Evolutionary conservation across 2,113 vertebrate species (phyloP).

Genomic region (Hippocampus zosterae): DNA sequence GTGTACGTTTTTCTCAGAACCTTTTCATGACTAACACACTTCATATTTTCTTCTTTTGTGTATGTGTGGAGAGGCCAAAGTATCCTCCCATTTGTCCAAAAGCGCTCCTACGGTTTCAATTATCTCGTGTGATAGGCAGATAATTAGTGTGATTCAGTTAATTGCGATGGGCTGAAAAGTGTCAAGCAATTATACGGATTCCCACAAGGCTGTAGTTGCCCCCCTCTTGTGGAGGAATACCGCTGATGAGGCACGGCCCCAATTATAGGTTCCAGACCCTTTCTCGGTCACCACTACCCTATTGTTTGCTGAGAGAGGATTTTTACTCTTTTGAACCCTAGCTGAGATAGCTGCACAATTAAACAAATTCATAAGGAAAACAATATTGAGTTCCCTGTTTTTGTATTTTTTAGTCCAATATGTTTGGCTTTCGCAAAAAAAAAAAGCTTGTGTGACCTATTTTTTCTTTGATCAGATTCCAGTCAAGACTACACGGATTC

Average conservation of each 20-base stretch:
- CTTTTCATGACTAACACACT: neutral
- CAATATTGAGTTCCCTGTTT: neutral
- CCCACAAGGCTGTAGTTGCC: conserved; percentile 60
- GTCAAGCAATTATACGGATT: conserved; percentile 64
- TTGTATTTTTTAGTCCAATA: neutral
- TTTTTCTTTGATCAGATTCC: conserved; percentile 75
- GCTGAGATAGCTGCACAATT: conserved; percentile 20
- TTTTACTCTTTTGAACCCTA: conserved; percentile 2
- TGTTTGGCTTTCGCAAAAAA: neutral
- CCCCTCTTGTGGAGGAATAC: conserved; percentile 53
- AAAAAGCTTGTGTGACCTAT: neutral
- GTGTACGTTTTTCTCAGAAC: neutral
- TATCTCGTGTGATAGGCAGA: conserved; percentile 63
- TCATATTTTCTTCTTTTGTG: conserved; percentile 7
- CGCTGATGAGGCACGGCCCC: conserved; percentile 53
- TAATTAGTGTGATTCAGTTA: conserved; percentile 69
- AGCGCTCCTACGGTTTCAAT: conserved; percentile 47
- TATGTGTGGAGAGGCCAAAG: neutral
- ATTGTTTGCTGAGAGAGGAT: conserved; percentile 9
- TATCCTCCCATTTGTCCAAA: conserved; percentile 52
- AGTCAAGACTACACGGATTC: conserved; percentile 98
- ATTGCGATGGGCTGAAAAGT: conserved; percentile 65
- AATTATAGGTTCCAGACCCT: conserved; percentile 59
- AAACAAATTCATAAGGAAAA: neutral
- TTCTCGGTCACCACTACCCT: conserved; percentile 21